phyloP scores from a whole-genome alignment of 2,797 vertebrate genomes.

The Bradypodion pumilum region DNA sequence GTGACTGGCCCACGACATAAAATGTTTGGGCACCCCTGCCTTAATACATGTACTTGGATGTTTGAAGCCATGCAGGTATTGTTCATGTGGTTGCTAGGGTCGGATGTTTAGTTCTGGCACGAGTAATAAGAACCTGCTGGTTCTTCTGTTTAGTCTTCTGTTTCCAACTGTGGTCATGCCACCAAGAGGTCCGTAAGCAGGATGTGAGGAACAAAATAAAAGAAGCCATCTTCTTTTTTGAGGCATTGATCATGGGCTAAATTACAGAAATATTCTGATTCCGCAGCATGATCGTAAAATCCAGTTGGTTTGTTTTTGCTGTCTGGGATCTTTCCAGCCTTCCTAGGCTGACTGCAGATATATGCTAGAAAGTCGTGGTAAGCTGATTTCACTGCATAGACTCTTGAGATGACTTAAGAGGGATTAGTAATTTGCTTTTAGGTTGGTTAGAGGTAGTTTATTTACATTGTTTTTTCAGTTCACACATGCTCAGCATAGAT shows the following conservation, averaged over 20 bases:
- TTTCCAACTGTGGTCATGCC: background rate
- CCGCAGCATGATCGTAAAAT: background rate
- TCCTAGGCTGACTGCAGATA: background rate
- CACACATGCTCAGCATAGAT: background rate
- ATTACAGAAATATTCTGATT: background rate
- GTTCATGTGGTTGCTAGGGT: background rate
- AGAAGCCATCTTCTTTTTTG: background rate
- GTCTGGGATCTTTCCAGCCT: background rate
- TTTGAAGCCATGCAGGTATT: background rate
- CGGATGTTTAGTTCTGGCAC: background rate
- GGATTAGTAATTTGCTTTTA: background rate
- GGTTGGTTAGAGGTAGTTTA: background rate
- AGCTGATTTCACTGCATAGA: background rate
- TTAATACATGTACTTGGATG: no score
- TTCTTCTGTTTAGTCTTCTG: background rate
- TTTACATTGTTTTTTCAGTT: background rate
- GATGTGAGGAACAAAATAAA: background rate
- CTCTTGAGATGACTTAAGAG: background rate
- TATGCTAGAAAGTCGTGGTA: background rate
- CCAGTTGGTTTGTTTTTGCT: background rate
- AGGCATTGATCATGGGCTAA: background rate
- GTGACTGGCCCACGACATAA: no score
- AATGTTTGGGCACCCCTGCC: no score
- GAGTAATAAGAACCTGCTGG: background rate
- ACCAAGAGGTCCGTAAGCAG: background rate